Conservation (phyloP, 2,888 invertebrate species). For the Zelleria hepariella region DNA sequence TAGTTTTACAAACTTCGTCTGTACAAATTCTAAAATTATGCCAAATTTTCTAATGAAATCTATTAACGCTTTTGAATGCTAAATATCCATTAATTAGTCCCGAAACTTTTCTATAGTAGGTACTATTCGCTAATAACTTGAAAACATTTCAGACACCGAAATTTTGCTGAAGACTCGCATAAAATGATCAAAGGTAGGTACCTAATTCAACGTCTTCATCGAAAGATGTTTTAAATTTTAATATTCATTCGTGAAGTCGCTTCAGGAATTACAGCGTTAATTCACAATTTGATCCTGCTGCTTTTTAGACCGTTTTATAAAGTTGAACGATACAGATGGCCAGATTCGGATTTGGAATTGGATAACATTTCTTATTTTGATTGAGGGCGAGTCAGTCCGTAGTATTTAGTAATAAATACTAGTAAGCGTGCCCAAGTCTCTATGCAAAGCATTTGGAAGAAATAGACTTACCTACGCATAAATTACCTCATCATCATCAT, state of each 20-base stretch:
- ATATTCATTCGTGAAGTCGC: conserved; percentile 34
- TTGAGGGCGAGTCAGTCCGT: too few species aligned
- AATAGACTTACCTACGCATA: too few species aligned
- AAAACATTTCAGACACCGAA: neutral
- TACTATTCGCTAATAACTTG: neutral
- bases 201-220: neutral
- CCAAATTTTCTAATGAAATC: neutral
- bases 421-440: too few species aligned
- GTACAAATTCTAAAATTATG: too few species aligned
- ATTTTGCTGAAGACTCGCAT: neutral
- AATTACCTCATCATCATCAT: too few species aligned
- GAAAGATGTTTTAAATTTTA: conserved; percentile 15
- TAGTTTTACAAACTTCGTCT: neutral
- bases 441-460: too few species aligned
- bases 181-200: neutral
- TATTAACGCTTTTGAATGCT: neutral
- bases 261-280: conserved; percentile 33
- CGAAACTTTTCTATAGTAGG: neutral
- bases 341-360: too few species aligned
- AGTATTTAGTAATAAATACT: too few species aligned
- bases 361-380: too few species aligned
- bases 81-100: neutral
- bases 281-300: conserved; percentile 17
- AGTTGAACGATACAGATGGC: neutral
- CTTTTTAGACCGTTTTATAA: conserved; percentile 14